phyloP scores from a whole-genome alignment of 2,113 vertebrate species.

The Talpa occidentalis region DNA sequence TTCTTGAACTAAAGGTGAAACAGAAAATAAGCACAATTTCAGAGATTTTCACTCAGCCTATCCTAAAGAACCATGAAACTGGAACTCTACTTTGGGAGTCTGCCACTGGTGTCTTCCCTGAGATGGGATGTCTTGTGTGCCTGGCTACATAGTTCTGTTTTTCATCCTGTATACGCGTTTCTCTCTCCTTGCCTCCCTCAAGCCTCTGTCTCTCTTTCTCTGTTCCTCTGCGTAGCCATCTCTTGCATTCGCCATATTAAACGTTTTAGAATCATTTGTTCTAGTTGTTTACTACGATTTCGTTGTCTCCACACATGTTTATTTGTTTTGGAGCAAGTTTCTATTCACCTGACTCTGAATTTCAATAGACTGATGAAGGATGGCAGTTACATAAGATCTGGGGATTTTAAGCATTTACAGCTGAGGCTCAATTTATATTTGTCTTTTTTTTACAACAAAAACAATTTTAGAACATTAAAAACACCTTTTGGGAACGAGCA shows the following conservation, averaged over 20 bases:
- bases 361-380: neutral
- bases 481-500: neutral
- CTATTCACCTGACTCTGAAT: slow-evolving; percentile 24
- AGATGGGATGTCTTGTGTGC: too few species aligned
- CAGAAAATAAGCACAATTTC: neutral
- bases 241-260: neutral
- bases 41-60: neutral
- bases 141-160: neutral
- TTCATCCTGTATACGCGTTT: fast-evolving
- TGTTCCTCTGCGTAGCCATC: neutral
- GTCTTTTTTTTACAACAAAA: neutral
- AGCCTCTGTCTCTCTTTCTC: neutral
- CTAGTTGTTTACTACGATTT: neutral
- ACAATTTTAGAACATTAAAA: slow-evolving; percentile 23
- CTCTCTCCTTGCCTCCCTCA: neutral
- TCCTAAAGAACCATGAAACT: neutral
- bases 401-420: neutral
- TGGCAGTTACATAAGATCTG: neutral
- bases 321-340: neutral
- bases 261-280: neutral
- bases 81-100: neutral
- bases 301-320: neutral
- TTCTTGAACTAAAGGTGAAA: neutral
- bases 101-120: too few species aligned
- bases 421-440: neutral